These are phyloP conservation scores for Leuciscus waleckii DNA, from an alignment of 2,797 vertebrate genomes.

Conservation along the genomic window DNA sequence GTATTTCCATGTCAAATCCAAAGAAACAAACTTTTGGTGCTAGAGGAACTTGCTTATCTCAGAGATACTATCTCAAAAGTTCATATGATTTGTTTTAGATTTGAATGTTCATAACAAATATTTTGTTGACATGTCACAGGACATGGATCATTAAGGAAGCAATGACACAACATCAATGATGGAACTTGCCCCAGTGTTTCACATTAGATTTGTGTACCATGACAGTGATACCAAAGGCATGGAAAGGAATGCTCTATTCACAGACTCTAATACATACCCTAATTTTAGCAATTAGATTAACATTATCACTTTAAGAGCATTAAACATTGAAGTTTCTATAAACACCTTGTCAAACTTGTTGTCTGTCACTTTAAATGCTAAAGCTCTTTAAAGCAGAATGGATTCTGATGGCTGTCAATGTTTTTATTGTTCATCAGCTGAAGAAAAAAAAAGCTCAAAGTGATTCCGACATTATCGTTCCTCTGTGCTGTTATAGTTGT, in stretches of 20 bases:
- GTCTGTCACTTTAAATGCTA: too few relatives aligned
- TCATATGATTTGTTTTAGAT: not conserved
- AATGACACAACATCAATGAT: slow-evolving; percentile 18
- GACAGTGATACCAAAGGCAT: slow-evolving; percentile 16
- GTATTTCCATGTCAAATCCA: not conserved
- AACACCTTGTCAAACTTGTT: too few relatives aligned
- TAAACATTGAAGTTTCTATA: not conserved
- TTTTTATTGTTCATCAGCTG: not conserved
- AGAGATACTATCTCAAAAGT: slow-evolving; percentile 4
- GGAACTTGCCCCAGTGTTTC: slow-evolving; percentile 12
- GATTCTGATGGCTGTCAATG: not conserved
- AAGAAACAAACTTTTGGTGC: not conserved
- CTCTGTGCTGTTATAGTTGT: not conserved
- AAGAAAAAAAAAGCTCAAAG: not conserved
- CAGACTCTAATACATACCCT: not conserved
- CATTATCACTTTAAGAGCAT: not conserved
- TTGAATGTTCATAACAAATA: slow-evolving; percentile 38
- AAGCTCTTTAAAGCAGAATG: not conserved
- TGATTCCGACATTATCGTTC: not conserved
- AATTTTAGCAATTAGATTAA: slow-evolving; percentile 11
- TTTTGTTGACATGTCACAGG: not conserved
- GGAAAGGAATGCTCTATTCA: not conserved
- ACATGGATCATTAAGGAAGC: slow-evolving; percentile 14
- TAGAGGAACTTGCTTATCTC: not conserved
- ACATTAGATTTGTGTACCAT: slow-evolving; percentile 14